Base-by-base conservation (phyloP, 2,113 vertebrate genomes). In the Pseudorectes ferrugineus region DNA sequence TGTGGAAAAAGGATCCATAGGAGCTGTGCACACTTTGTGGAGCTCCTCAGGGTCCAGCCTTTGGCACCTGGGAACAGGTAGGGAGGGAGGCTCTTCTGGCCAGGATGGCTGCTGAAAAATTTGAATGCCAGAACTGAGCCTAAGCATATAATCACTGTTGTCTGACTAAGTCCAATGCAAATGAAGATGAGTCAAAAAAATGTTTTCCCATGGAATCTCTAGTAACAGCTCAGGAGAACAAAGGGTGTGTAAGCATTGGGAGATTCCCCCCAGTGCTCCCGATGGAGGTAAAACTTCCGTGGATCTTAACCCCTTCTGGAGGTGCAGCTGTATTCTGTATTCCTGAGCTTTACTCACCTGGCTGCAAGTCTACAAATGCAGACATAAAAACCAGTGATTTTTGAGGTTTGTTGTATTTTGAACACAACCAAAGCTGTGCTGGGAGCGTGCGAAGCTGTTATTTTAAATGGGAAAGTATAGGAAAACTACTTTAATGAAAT, bases 151-250 rank as follows among this genome's bases (percentile, higher is more conserved):
- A 81, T 91, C 89, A 46, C 77, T 55, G 29, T 45, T 84, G 87
- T 94, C 81, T 89, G 80, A 83, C 46, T 40, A 54, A 89, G 73
- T 42, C 25, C 74, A 58, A 87, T 84, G 95, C 89, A 91, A 85
- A 95, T 71, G 2, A 8, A 73, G 76, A 4, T 96, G 96, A 96
- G 84, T 96, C 95, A 96, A 29, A 51, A 43, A 54, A 76, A 24
- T 62, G 76, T 38, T 91, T 94, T 91, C 89, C 83, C 59, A 9
- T 70, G 80, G 49, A 84, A 66, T 83, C 38, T 58, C 18, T 42
- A 26, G 72, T 58, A n/a, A 42, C 1, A 17, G 11, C 66, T 71
- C 18, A 6, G 33, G 57, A 55, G 81, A 89, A 28, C 48, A 51
- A 81, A 74, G 78, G 8, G 2, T 12, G 10, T 20, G 54, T 16